Conservation (phyloP, 2,888 invertebrate species). For the Drosophila atripex region DNA sequence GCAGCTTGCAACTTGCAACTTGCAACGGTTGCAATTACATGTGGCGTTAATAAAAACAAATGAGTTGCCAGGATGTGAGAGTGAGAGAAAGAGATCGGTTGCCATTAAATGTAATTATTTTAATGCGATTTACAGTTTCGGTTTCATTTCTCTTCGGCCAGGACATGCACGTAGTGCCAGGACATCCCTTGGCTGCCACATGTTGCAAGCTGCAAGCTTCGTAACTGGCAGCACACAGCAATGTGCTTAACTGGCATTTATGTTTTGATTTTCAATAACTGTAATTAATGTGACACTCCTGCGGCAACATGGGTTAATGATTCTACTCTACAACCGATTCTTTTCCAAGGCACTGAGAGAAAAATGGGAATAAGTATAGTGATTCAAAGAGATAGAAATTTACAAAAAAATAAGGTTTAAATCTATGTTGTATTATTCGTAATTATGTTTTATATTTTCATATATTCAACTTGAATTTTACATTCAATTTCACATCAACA, state of each 20-base stretch:
- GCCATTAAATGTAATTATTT: conserved; percentile 78
- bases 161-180: conserved; percentile 1
- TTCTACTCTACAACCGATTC: background rate
- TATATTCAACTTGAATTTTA: background rate
- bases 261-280: conserved; percentile 63
- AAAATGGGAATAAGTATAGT: background rate
- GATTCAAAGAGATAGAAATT: too few relatives aligned
- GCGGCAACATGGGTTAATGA: conserved; percentile 18
- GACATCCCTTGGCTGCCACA: background rate
- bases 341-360: background rate
- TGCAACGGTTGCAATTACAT: conserved; percentile 54
- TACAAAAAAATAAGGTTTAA: too few relatives aligned
- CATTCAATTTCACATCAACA: too few relatives aligned
- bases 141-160: conserved; percentile 39
- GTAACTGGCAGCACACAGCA: conserved; percentile 40
- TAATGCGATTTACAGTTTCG: conserved; percentile 70
- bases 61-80: conserved; percentile 51
- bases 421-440: too few relatives aligned
- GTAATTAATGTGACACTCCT: conserved; percentile 49
- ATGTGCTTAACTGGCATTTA: conserved; percentile 54
- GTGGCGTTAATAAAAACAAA: conserved; percentile 77
- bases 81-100: conserved; percentile 56
- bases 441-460: background rate
- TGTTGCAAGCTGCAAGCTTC: conserved; percentile 5
- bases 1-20: conserved; percentile 29